phyloP scores from a whole-genome alignment of 1,140 invertebrate genomes.

The Drosophila busckii region DNA sequence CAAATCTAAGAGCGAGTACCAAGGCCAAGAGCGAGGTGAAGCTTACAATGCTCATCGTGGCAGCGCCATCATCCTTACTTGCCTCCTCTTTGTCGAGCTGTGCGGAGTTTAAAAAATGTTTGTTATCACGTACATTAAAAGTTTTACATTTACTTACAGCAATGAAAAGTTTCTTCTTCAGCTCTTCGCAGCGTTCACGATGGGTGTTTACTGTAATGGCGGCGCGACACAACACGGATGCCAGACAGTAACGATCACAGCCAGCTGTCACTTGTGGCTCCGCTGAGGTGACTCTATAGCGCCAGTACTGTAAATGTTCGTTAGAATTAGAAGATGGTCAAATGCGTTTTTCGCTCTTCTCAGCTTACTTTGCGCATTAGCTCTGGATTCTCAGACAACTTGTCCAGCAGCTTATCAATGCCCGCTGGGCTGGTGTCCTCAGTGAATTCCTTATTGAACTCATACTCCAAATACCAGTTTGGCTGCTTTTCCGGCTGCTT shows the following conservation, averaged over 20 bases:
- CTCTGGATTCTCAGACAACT: conserved; percentile 76
- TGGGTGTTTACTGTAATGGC: conserved; percentile 81
- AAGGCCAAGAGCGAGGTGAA: conserved; percentile 41
- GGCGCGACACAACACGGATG: conserved; percentile 81
- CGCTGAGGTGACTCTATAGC: conserved; percentile 81
- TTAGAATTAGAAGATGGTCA: no score
- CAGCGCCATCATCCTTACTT: conserved; percentile 28
- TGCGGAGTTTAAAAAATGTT: background rate
- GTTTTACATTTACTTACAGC: conserved; percentile 39
- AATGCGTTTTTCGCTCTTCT: no score
- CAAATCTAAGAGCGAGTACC: conserved; percentile 33
- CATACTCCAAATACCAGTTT: conserved; percentile 84
- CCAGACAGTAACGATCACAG: conserved; percentile 82
- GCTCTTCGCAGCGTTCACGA: conserved; percentile 80
- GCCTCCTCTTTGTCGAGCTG: conserved; percentile 55
- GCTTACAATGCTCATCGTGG: conserved; percentile 33
- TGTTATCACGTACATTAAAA: background rate
- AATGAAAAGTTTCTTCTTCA: conserved; percentile 57
- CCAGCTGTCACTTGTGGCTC: conserved; percentile 79
- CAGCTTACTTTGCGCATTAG: conserved; percentile 56
- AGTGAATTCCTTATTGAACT: conserved; percentile 84
- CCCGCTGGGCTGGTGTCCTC: conserved; percentile 78
- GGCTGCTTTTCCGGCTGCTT: conserved; percentile 76
- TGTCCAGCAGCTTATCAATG: conserved; percentile 79
- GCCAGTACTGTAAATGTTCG: conserved; percentile 74